Percentiles rank a stretch among this genome's conserved stretches.
Conservation (phyloP, 2,888 invertebrate genomes). For the Alentia gelatinosa region DNA sequence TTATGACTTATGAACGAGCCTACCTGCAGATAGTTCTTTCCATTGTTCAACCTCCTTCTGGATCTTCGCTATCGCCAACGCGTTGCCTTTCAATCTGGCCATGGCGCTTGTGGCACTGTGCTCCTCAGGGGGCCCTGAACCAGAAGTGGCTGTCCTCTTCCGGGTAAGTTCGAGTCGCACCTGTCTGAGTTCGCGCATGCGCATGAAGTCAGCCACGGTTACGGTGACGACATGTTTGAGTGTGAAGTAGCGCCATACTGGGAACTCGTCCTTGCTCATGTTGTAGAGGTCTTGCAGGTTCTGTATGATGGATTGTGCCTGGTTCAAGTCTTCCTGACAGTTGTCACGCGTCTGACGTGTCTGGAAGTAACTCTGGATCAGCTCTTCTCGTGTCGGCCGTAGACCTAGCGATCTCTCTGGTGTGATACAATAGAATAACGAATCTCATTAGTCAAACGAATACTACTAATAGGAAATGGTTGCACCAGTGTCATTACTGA, state of each 20-base stretch:
- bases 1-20: too few species aligned
- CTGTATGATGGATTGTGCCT: background rate
- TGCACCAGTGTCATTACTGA: too few species aligned
- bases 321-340: background rate
- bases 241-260: background rate
- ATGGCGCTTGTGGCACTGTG: background rate
- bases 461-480: too few species aligned
- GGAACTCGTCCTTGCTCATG: background rate
- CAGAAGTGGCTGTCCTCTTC: background rate
- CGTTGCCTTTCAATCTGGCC: background rate
- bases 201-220: background rate
- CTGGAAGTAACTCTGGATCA: background rate
- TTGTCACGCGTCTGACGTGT: background rate
- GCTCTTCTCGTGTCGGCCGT: background rate
- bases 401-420: background rate
- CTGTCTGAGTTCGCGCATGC: background rate
- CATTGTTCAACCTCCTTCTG: background rate
- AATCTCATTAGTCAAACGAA: too few species aligned
- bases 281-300: background rate
- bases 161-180: background rate
- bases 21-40: background rate
- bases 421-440: too few species aligned
- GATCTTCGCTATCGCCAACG: background rate
- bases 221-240: background rate
- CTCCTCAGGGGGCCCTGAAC: too few species aligned